phyloP scores from a whole-genome alignment of 2,113 vertebrate genomes.

The Catharus fuscescens region DNA sequence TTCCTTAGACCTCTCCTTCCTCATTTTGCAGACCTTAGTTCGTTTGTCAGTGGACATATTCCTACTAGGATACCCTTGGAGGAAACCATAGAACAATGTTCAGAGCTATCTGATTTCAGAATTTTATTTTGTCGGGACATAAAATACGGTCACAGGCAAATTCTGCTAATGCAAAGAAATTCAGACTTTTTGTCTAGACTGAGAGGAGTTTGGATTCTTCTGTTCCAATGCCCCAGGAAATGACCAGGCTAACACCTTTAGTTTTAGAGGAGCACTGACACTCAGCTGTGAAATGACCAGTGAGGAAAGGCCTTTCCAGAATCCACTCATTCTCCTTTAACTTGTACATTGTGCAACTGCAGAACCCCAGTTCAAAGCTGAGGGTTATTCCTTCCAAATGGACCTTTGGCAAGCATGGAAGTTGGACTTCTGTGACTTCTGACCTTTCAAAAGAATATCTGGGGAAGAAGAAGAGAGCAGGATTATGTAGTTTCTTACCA shows the following conservation, averaged over 20 bases:
- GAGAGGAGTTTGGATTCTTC: background rate
- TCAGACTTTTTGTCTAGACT: background rate
- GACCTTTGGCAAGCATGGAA: background rate
- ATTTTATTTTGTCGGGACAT: background rate
- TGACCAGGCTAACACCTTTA: background rate
- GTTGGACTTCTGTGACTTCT: background rate
- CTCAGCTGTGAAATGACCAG: background rate
- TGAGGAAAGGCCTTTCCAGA: background rate
- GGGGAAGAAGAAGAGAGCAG: background rate
- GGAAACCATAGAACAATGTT: background rate
- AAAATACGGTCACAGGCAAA: rapidly evolving
- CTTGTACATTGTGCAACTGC: background rate
- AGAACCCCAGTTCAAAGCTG: background rate
- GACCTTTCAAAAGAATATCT: background rate
- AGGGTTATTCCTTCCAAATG: background rate
- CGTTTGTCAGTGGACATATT: background rate
- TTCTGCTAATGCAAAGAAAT: background rate
- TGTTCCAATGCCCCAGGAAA: background rate
- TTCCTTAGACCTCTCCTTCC: background rate
- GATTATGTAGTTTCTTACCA: background rate
- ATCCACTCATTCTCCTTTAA: background rate
- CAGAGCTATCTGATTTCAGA: background rate
- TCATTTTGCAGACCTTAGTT: background rate
- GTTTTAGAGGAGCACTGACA: background rate
- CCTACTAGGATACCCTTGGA: background rate